Base-by-base conservation (phyloP, 2,113 vertebrate genomes). In the Eudorcas thomsonii region DNA sequence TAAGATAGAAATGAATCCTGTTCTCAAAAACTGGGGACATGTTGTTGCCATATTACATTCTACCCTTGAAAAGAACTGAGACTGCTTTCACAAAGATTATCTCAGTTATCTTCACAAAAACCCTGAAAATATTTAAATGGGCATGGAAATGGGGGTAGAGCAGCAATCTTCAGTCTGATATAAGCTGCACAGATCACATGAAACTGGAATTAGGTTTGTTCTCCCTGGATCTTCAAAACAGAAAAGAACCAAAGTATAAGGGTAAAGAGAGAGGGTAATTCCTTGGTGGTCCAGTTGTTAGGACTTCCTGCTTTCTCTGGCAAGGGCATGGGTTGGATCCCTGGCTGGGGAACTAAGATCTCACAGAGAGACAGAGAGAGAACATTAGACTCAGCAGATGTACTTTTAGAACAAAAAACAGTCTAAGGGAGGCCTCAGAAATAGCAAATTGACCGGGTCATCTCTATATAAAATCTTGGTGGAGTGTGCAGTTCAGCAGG, bases 51-150 rank as follows among this genome's bases (percentile, higher is more conserved):
- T 30, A 52, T 94, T 93, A 81, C 33, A 52, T 62, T 82, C 50
- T 62, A 83, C 28, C 60, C 91, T 97, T 97, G 94, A 90, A 93
- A 95, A 92, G 57, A 97, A 97, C 64, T 85, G 45, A 4, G 21
- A 21, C 30, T 88, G 45, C 39, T 77, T 91, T 96, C 77, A 91
- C 74, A 84, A 86, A 87, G 52, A 82, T 91, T 87, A 85, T 94
- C 87, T 92, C 71, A 39, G 82, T 96, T 97, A 90, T 95, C 92
- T 94, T 82, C 87, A 96, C 83, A 88, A 81, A 95, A 96, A 96
- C 87, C 45, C 57, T 52, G 39, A 94, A 94, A 88, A 87, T 4
- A 86, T 60, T 39, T 28, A 89, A 64, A 90, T 0, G 43, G 59
- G 67, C 48, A 54, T 2, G 2, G 50, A 43, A 77, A 14, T 77